Evolutionary conservation across 2,888 invertebrate genomes (phyloP).

Genomic region (Pachymerium ferrugineum): DNA sequence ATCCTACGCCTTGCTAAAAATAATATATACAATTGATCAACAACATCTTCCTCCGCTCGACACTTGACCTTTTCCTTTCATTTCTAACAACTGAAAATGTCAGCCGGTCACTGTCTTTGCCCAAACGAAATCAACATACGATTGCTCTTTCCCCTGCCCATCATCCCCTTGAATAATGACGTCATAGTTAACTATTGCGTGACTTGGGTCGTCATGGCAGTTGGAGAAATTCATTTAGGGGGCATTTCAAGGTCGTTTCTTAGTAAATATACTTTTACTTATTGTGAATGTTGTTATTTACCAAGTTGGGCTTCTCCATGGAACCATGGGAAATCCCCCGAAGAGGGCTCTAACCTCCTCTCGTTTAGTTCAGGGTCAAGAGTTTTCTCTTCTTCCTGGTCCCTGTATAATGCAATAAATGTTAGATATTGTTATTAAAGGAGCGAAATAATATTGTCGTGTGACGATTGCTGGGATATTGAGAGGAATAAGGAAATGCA

Average conservation of each 20-base stretch:
- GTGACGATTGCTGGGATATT: no score
- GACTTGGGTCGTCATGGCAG: not conserved
- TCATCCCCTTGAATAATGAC: not conserved
- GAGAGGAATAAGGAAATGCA: no score
- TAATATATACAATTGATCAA: no score
- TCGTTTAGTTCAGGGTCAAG: not conserved
- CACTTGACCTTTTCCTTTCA: not conserved
- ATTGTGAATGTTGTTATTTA: not conserved
- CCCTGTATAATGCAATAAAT: not conserved
- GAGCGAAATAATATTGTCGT: no score
- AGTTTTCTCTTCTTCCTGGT: slow-evolving; percentile 8
- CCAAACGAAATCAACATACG: not conserved
- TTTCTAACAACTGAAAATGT: not conserved
- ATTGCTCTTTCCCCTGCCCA: not conserved
- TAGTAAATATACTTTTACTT: no score
- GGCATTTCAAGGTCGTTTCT: not conserved
- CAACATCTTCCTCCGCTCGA: not conserved
- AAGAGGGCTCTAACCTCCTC: not conserved
- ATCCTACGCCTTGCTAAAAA: no score
- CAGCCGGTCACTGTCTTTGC: not conserved
- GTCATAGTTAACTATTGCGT: not conserved
- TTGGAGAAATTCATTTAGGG: not conserved
- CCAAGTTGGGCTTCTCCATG: slow-evolving; percentile 9
- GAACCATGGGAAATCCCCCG: not conserved
- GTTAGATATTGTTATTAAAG: not conserved